A percentile compares a stretch with the other conserved stretches of the same genome.
Conservation (phyloP, 1,140 invertebrate species). For the Heliconius nattereri region DNA sequence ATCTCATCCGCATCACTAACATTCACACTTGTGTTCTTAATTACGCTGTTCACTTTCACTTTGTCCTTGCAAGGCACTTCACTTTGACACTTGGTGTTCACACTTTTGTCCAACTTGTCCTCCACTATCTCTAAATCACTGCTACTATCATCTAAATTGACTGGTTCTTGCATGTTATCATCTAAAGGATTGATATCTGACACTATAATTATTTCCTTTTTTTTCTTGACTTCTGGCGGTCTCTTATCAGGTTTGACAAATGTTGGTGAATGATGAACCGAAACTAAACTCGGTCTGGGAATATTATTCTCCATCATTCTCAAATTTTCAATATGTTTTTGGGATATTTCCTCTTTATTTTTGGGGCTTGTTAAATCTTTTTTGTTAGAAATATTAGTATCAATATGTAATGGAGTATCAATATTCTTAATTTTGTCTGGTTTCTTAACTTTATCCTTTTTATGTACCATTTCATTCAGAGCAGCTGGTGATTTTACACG, state of each 20-base stretch:
- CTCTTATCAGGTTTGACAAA: slow-evolving; percentile 72
- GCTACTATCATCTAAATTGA: slow-evolving; percentile 70
- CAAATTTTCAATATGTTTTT: slow-evolving; percentile 68
- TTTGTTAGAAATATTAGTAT: slow-evolving; percentile 56
- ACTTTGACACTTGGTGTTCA: slow-evolving; percentile 56
- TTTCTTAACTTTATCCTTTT: slow-evolving; percentile 62
- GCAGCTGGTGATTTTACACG: slow-evolving; percentile 69
- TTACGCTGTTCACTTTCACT: slow-evolving; percentile 56
- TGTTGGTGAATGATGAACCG: slow-evolving; percentile 68
- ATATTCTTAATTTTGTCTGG: slow-evolving; percentile 47
- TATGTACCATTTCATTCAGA: slow-evolving; percentile 67
- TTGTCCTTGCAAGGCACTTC: slow-evolving; percentile 72
- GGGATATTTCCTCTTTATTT: slow-evolving; percentile 52
- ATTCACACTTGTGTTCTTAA: slow-evolving; percentile 38
- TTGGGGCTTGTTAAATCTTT: slow-evolving; percentile 50
- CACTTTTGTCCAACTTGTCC: slow-evolving; percentile 61
- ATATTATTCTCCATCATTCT: slow-evolving; percentile 66
- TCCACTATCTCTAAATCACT: slow-evolving; percentile 73
- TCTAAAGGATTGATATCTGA: slow-evolving; percentile 67
- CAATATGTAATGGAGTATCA: slow-evolving; percentile 58
- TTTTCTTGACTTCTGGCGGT: slow-evolving; percentile 68
- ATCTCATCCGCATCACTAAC: slow-evolving; percentile 49
- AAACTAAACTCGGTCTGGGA: slow-evolving; percentile 60
- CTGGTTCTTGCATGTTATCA: slow-evolving; percentile 52
- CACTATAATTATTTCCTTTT: slow-evolving; percentile 68